Evolutionary conservation across 2,797 vertebrate species (phyloP), one percentile per base, ranked within the genome.

Genomic region (Tiaroga cobitis): DNA sequence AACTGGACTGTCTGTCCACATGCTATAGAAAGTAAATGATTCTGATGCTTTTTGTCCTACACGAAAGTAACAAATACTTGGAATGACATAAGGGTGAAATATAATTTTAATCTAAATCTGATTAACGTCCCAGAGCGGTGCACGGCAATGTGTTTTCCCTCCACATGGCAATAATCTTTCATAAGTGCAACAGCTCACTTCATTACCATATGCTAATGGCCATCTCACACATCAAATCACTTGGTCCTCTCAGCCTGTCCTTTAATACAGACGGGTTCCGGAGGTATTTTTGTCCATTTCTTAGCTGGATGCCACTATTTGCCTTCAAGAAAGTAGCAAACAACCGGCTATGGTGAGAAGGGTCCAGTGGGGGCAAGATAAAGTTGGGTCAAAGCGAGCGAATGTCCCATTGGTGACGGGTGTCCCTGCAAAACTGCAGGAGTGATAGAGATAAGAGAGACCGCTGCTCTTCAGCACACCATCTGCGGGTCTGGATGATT

Each of bases 311-410:
- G 77, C 61, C 34, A 3, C 32, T 63, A 80, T 75, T 80, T 73
- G 68, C 19, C 69, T 88, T 82, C 56, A 80, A 88, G 76, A 83
- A 37, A 49, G 46, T 18, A 41, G 46, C 80, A 85, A 67, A 88
- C 79, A 88, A 69, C 59, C 11, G 24, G 24, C 46, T 67, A 46
- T 21, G 54, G 77, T 19, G 72, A 85, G 81, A 77, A 29, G 26
- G 65, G 59, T 49, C 61, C 69, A 80, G 69, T 80, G 69, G 77
- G 78, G 65, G 39, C 46, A 34, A 87, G 85, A 90, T 88, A 90
- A 86, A 85, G 54, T 87, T 69, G 37, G 83, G 77, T 85, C 83
- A 82, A 67, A 80, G 81, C 69, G 9, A 54, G n/a, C 10, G 34
- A 76, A 32, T 68, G 59, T 63, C 67, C 85, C 69, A 61, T n/a